A percentile compares a stretch with the other conserved stretches of the same genome.
Conservation (phyloP, 2,797 vertebrate species). For the Lepus oiostolus region DNA sequence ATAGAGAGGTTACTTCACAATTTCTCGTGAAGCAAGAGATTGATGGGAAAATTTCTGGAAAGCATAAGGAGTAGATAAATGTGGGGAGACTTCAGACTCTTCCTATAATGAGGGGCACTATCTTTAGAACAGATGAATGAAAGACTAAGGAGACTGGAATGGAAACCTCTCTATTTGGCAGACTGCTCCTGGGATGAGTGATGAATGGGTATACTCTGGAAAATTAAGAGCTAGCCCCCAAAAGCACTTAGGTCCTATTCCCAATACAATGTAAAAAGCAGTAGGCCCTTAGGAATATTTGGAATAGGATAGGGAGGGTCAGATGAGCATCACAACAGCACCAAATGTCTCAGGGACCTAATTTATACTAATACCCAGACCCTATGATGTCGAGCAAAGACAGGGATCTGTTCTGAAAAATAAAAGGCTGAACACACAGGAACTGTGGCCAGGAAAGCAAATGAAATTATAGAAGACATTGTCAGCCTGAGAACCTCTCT, state of each 20-base stretch:
- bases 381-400: background rate
- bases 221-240: background rate
- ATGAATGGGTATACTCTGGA: background rate
- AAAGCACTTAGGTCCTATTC: background rate
- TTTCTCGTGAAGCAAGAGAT: background rate
- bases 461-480: background rate
- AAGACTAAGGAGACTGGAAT: background rate
- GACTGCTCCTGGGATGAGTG: background rate
- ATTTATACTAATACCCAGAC: background rate
- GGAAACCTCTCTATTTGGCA: background rate
- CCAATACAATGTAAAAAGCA: background rate
- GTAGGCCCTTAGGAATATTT: background rate
- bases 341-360: background rate
- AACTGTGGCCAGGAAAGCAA: background rate
- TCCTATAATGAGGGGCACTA: background rate
- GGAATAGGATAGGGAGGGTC: background rate
- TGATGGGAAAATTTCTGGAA: background rate
- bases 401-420: background rate
- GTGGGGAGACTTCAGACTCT: background rate
- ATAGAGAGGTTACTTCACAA: background rate
- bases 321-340: background rate
- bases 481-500: background rate
- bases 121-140: background rate
- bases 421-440: background rate
- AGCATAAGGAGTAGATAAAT: background rate